Conservation (phyloP, 2,113 vertebrate species). For the Antidorcas marsupialis region DNA sequence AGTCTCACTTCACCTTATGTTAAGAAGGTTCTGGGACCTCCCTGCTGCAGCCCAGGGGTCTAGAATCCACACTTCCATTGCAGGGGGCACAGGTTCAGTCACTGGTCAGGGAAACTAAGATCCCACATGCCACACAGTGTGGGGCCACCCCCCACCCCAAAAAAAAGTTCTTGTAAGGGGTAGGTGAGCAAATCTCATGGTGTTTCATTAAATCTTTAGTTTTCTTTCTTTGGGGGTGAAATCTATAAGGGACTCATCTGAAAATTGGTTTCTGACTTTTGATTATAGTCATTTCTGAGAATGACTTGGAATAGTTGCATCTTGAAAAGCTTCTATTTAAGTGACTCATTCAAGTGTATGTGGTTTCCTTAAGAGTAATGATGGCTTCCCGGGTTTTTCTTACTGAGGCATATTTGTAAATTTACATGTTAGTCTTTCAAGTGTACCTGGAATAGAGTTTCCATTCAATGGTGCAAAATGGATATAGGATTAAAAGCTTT, state of each 20-base stretch:
- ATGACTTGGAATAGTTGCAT: background rate
- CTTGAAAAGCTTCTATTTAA: constrained; percentile 26
- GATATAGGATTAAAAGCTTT: background rate
- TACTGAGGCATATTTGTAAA: constrained; percentile 7
- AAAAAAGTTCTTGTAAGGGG: background rate
- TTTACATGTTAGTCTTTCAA: constrained; percentile 25
- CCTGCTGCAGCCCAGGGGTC: background rate
- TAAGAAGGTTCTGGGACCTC: background rate
- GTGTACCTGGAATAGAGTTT: background rate
- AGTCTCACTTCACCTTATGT: background rate
- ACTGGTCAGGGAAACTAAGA: background rate
- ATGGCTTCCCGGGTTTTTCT: constrained; percentile 16
- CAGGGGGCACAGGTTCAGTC: background rate
- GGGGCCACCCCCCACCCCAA: background rate
- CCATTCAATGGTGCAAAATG: background rate
- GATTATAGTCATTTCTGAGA: background rate
- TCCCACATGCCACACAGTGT: background rate
- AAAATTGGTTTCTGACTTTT: background rate
- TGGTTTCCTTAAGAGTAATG: constrained; percentile 21
- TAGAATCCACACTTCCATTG: background rate
- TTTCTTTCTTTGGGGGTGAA: background rate
- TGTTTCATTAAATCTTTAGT: constrained; percentile 12
- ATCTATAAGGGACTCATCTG: background rate
- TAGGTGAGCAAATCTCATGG: background rate
- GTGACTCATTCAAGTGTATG: background rate